Base-by-base conservation (phyloP, 2,797 vertebrate species). In the Melanotaenia maccullochi region DNA sequence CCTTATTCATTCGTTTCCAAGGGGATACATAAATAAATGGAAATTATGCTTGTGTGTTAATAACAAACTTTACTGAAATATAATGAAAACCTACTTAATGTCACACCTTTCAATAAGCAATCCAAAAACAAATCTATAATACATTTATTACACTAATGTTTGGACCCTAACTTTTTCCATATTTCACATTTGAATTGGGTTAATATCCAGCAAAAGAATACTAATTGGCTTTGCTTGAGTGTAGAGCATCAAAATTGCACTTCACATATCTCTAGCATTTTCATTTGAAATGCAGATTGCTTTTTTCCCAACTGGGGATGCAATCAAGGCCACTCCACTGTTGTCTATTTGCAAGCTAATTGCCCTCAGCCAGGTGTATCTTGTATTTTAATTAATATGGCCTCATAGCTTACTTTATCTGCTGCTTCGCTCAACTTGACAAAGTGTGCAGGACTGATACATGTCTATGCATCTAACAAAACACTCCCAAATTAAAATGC, bases 241-340 rank as follows among this genome's bases (percentile, higher is more conserved):
- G 57, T 25, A 49, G 35, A 33, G 49, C 59, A 68, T 60, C 65
- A 79, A 67, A 77, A 51, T 30, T 57, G 28, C 57, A 42, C 75
- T 78, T 69, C 18, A 65, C 25, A 44, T 78, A 54, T 61, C 65
- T 73, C 16, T 1, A 40, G 54, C 25, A 20, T 71, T 71, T 75
- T 71, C 18, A 73, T 78, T 84, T 59, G n/a, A 28, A 63, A 76
- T 70, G 62, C 66, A 76, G 59, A 73, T 81, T 16, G 40, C 1
- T 49, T 49, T 56, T 71, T 67, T 32, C 38, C 54, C 56, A 44
- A 32, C 24, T 20, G 49, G 8, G 20, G 0, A 49, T 64, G 20
- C 63, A 79, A 65, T 82, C 36, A 64, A 71, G 67, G 59, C 65
- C 14, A 36, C 66, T 76, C 44, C 58, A 51, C 56, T 24, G 22